A percentile compares a stretch with the other conserved stretches of the same genome.
Evolutionary conservation across 2,797 vertebrate species (phyloP).

Genomic region (Dromococcyx pavoninus): DNA sequence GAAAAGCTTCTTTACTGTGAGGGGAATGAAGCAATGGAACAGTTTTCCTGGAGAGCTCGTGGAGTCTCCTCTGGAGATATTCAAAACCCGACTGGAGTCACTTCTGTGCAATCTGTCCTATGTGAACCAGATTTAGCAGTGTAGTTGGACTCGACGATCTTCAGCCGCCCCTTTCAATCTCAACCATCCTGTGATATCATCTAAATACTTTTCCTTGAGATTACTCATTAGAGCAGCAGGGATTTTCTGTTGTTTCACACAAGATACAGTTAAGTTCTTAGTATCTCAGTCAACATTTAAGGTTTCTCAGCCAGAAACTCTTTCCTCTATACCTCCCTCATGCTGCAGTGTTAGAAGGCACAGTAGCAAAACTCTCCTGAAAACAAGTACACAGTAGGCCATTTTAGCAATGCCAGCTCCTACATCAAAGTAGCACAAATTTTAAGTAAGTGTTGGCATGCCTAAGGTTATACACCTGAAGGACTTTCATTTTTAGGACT

Average conservation of each 20-base stretch:
- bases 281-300: not conserved
- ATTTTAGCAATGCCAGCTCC: not conserved
- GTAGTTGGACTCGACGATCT: no score
- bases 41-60: no score
- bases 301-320: not conserved
- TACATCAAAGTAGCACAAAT: not conserved
- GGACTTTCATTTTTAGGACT: not conserved
- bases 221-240: not conserved
- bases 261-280: not conserved
- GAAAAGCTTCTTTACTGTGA: no score
- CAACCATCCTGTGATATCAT: not conserved
- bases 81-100: no score
- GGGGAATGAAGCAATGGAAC: no score
- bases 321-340: fast-evolving
- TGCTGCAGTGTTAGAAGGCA: not conserved
- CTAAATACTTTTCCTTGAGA: not conserved
- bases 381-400: not conserved
- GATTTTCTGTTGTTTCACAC: not conserved
- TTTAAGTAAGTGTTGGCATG: not conserved
- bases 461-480: not conserved
- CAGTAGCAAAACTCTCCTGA: not conserved
- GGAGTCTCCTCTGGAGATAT: no score
- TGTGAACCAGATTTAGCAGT: no score
- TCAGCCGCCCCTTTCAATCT: no score
- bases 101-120: no score